Conservation (phyloP, 2,888 invertebrate species). For the Dinocampus coccinellae region DNA sequence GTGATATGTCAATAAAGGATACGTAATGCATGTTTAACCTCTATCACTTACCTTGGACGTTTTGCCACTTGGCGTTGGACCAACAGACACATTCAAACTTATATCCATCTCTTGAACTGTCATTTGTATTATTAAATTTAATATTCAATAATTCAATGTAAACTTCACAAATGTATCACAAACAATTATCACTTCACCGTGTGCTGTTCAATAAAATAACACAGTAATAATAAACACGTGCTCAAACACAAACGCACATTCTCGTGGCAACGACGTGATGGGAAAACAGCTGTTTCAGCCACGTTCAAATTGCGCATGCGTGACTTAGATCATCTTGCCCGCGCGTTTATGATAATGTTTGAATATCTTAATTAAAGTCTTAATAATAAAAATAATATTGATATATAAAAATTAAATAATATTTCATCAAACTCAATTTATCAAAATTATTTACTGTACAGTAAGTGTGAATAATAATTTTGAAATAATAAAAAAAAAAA, state of each 20-base stretch:
- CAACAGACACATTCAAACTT: constrained; percentile 58
- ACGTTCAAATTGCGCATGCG: not conserved
- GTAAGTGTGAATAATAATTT: no score
- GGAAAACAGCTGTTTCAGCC: not conserved
- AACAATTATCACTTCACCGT: not conserved
- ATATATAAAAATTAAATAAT: no score
- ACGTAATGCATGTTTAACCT: constrained; percentile 44
- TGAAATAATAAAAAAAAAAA: no score
- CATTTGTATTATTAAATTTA: constrained; percentile 46
- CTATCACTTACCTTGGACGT: constrained; percentile 54
- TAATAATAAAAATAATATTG: no score
- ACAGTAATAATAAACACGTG: constrained; percentile 3
- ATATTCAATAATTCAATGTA: constrained; percentile 1
- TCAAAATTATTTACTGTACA: no score
- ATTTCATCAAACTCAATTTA: no score
- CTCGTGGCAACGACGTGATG: not conserved
- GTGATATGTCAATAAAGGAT: not conserved
- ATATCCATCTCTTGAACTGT: constrained; percentile 60
- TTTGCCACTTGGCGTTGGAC: constrained; percentile 32
- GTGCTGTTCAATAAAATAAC: not conserved
- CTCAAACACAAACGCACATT: not conserved
- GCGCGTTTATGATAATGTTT: not conserved
- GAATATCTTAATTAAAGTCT: not conserved
- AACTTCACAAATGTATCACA: constrained; percentile 25
- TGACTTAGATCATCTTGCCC: not conserved